Evolutionary conservation across 2,113 vertebrate species (phyloP).

Genomic region (Agapornis roseicollis): DNA sequence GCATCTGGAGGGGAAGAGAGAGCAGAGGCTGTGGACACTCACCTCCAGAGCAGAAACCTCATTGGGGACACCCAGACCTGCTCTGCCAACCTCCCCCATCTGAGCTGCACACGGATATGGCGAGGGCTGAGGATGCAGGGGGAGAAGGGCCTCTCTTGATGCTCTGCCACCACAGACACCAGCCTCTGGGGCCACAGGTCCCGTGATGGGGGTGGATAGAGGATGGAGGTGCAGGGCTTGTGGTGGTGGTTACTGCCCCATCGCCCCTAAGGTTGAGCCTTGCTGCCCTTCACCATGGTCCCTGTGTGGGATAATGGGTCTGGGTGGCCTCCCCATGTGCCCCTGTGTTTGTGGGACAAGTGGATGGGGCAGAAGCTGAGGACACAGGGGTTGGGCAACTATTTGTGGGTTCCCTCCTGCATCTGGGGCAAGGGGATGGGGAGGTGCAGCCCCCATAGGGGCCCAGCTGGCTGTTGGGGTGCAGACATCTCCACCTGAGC

Average conservation of each 20-base stretch:
- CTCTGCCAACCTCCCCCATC: not conserved
- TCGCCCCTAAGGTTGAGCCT: not conserved
- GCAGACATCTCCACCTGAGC: no score
- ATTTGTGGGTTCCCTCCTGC: no score
- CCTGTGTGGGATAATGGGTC: not conserved
- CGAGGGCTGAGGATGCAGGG: accelerated
- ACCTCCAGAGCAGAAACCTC: accelerated
- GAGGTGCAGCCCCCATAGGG: not conserved
- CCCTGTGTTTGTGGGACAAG: not conserved
- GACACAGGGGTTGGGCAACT: no score
- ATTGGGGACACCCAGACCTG: accelerated
- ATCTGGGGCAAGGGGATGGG: not conserved
- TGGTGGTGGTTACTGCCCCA: accelerated
- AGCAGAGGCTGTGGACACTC: not conserved
- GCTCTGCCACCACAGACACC: not conserved
- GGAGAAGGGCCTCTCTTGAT: not conserved
- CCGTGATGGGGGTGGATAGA: no score
- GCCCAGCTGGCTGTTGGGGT: not conserved
- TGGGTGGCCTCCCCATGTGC: not conserved
- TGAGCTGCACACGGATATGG: accelerated
- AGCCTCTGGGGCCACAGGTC: not conserved
- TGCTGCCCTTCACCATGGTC: no score
- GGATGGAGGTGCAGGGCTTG: not conserved
- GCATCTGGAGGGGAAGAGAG: not conserved
- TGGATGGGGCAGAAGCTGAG: not conserved